Percentiles rank a stretch among this genome's conserved stretches.
These are phyloP conservation scores for Diploscapter pachys DNA, from an alignment of 1,140 invertebrate genomes.

Conservation along the genomic window DNA sequence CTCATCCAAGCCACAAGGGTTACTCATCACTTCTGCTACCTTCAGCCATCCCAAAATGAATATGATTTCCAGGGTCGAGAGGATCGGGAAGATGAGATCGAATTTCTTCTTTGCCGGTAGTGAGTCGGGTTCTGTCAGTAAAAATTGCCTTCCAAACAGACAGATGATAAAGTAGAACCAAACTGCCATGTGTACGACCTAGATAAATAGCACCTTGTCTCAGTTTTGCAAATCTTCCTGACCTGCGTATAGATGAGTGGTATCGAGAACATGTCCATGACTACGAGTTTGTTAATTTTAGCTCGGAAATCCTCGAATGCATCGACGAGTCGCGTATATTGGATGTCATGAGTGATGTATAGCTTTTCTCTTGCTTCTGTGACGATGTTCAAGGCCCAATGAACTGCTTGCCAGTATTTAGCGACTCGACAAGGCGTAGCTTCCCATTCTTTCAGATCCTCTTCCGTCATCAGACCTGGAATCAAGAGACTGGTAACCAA, in stretches of 20 bases:
- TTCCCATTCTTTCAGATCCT: slow-evolving; percentile 51
- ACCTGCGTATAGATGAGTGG: slow-evolving; percentile 46
- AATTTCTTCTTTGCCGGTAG: slow-evolving; percentile 17
- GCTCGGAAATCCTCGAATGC: slow-evolving; percentile 17
- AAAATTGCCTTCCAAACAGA: slow-evolving; percentile 51
- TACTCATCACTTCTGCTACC: slow-evolving; percentile 43
- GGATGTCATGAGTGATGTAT: slow-evolving; percentile 48
- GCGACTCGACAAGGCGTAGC: slow-evolving; percentile 39
- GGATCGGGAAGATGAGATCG: slow-evolving; percentile 50
- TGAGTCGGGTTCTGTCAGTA: slow-evolving; percentile 7
- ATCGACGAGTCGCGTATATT: slow-evolving; percentile 41
- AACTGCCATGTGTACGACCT: slow-evolving; percentile 42
- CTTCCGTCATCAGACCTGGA: slow-evolving; percentile 48
- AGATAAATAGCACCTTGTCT: background rate
- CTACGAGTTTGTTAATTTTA: slow-evolving; percentile 33
- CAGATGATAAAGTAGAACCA: slow-evolving; percentile 50
- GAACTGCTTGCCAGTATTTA: slow-evolving; percentile 55
- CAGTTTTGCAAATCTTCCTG: background rate
- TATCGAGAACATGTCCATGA: slow-evolving; percentile 54
- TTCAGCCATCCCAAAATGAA: slow-evolving; percentile 51
- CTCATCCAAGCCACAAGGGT: slow-evolving; percentile 46
- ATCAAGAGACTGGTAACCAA: background rate
- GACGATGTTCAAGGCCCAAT: slow-evolving; percentile 51
- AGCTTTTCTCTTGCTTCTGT: slow-evolving; percentile 46
- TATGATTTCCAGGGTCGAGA: slow-evolving; percentile 45